Percentiles rank a stretch among this genome's conserved stretches.
phyloP scores from a whole-genome alignment of 2,113 vertebrate species.

The Pelusios castaneus region DNA sequence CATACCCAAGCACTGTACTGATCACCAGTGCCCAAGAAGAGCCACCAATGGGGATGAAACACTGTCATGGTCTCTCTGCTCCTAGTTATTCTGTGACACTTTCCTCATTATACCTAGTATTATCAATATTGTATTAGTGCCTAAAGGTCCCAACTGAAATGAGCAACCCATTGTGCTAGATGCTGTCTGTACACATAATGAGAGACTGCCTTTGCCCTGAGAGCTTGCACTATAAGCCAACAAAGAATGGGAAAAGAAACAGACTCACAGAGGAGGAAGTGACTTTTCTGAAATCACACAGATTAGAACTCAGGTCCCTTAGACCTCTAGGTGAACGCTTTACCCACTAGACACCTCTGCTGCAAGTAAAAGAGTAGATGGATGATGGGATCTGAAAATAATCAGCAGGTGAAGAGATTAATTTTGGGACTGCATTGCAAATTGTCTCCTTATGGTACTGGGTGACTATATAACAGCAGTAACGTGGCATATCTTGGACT shows the following conservation, averaged over 20 bases:
- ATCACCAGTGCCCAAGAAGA: neutral
- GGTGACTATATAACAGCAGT: neutral
- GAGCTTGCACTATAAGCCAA: neutral
- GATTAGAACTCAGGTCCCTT: neutral
- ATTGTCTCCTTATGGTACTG: neutral
- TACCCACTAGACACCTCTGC: neutral
- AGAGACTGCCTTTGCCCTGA: neutral
- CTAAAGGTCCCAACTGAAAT: neutral
- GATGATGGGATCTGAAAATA: neutral
- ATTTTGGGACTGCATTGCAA: neutral
- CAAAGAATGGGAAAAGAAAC: neutral
- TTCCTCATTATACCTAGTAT: neutral
- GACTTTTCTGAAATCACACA: neutral
- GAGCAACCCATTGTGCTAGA: neutral
- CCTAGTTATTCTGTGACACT: neutral
- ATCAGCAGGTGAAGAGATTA: neutral
- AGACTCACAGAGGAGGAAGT: neutral
- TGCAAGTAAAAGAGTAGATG: neutral
- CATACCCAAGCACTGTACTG: neutral
- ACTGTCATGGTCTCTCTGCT: neutral
- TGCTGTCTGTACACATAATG: neutral
- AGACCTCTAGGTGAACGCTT: neutral
- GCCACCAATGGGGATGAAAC: neutral
- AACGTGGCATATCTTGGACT: neutral
- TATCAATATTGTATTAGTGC: neutral